A percentile compares a stretch with the other conserved stretches of the same genome.
Conservation (phyloP, 2,888 invertebrate genomes). For the Malthinus flaveolus region DNA sequence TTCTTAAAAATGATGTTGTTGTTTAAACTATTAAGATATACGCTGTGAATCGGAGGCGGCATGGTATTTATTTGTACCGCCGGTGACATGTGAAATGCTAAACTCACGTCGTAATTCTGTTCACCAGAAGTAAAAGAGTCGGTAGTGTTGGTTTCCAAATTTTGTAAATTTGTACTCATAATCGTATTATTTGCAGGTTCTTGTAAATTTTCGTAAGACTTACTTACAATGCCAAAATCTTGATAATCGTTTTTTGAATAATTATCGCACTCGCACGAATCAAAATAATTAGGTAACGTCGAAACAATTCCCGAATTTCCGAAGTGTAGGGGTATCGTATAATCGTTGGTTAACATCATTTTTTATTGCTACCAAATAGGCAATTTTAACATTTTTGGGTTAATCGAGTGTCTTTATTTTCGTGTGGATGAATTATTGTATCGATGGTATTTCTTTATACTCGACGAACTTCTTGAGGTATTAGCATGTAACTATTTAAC, state of each 20-base stretch:
- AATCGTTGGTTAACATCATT: constrained; percentile 21
- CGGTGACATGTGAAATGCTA: constrained; percentile 22
- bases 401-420: not conserved
- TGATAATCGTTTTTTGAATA: constrained; percentile 3
- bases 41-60: constrained; percentile 38
- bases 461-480: not conserved
- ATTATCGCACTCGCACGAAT: constrained; percentile 10
- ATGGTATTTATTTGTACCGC: constrained; percentile 35
- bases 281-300: constrained; percentile 13
- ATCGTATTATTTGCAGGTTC: not conserved
- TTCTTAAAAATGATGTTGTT: constrained; percentile 17
- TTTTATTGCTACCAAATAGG: not conserved
- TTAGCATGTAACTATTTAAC: too few species aligned
- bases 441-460: not conserved
- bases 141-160: constrained; percentile 1
- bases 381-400: not conserved
- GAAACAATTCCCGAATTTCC: constrained; percentile 3
- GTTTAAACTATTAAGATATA: constrained; percentile 34
- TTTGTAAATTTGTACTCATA: not conserved
- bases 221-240: not conserved
- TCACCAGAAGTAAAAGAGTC: constrained; percentile 7
- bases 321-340: constrained; percentile 12
- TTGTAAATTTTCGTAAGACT: constrained; percentile 1
- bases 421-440: not conserved
- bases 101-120: constrained; percentile 18